Conservation (phyloP, 1,140 invertebrate species). For the Rhynchophorus ferrugineus region DNA sequence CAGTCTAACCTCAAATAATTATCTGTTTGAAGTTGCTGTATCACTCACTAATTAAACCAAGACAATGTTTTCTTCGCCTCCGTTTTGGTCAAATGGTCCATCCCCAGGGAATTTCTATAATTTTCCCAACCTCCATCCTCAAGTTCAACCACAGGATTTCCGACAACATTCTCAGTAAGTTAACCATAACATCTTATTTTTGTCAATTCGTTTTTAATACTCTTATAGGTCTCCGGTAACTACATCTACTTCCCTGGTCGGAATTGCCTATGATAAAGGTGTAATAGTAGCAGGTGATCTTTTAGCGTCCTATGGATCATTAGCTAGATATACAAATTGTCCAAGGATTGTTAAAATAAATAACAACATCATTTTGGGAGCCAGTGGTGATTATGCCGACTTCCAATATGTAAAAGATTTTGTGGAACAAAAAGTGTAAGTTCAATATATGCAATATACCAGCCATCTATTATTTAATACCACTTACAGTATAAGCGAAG, state of each 20-base stretch:
- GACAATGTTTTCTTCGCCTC: conserved; percentile 34
- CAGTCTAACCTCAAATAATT: neutral
- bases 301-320: conserved; percentile 84
- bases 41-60: neutral
- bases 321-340: conserved; percentile 79
- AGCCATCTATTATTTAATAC: neutral
- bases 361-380: conserved; percentile 78
- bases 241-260: conserved; percentile 86
- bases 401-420: conserved; percentile 82
- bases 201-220: neutral
- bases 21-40: neutral
- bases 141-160: conserved; percentile 44
- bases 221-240: conserved; percentile 68
- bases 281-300: conserved; percentile 87
- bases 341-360: conserved; percentile 83
- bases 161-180: conserved; percentile 60
- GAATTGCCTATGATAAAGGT: conserved; percentile 78
- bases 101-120: conserved; percentile 61
- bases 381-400: conserved; percentile 91
- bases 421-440: conserved; percentile 87
- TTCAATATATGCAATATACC: neutral
- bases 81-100: conserved; percentile 66
- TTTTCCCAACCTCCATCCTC: conserved; percentile 47
- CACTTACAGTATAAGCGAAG: conserved; percentile 66
- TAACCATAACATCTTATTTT: conserved; percentile 26